Evolutionary conservation across 2,888 invertebrate genomes (phyloP).

Genomic region (Xestia rhomboidea): DNA sequence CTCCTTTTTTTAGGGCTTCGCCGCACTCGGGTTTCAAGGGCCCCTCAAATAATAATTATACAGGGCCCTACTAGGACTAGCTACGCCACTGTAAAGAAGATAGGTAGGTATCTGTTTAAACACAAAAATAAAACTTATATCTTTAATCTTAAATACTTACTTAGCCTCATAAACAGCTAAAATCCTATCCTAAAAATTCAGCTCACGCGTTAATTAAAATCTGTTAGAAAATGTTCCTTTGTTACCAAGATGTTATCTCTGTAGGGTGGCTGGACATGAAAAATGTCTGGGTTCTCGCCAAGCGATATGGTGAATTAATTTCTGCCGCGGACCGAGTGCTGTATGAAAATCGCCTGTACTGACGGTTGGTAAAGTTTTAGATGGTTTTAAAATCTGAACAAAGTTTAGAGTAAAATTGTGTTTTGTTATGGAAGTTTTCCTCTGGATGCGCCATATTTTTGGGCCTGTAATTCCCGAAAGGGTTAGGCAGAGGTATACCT

Average conservation of each 20-base stretch:
- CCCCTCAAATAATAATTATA: too few species aligned
- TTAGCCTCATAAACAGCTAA: background rate
- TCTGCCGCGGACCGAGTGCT: constrained; percentile 11
- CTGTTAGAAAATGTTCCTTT: constrained; percentile 45
- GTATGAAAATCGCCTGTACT: constrained; percentile 37
- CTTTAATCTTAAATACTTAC: background rate
- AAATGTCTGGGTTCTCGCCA: constrained; percentile 35
- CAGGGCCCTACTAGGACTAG: too few species aligned
- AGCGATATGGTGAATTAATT: constrained; percentile 59
- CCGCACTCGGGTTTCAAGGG: too few species aligned
- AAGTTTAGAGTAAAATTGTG: background rate
- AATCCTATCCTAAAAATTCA: constrained; percentile 32
- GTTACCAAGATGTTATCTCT: constrained; percentile 46
- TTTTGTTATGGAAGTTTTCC: background rate
- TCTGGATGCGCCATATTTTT: too few species aligned
- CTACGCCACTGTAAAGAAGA: too few species aligned
- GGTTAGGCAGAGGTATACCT: too few species aligned
- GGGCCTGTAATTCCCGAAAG: too few species aligned
- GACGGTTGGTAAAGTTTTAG: constrained; percentile 13
- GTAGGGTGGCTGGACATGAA: constrained; percentile 26
- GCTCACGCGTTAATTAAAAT: constrained; percentile 49
- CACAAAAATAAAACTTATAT: background rate
- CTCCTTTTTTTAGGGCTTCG: too few species aligned
- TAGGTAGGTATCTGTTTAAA: too few species aligned
- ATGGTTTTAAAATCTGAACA: background rate